phyloP scores from a whole-genome alignment of 2,113 vertebrate species.

The Bungarus multicinctus region DNA sequence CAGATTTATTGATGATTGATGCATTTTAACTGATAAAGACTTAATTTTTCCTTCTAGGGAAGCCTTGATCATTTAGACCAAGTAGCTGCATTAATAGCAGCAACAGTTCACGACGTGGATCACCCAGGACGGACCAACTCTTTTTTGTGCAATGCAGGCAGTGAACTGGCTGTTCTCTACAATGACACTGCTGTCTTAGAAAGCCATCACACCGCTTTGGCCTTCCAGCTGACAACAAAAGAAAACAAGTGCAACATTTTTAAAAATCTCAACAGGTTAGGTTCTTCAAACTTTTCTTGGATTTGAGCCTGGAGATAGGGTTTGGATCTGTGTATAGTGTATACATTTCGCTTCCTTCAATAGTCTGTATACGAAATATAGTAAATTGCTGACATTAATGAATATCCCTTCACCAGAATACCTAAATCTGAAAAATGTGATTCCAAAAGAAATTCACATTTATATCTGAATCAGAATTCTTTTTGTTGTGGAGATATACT shows the following conservation, averaged over 20 bases:
- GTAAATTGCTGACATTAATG: neutral
- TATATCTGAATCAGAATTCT: neutral
- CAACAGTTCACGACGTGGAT: conserved; percentile 91
- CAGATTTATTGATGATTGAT: neutral
- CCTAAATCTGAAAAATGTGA: neutral
- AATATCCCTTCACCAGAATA: neutral
- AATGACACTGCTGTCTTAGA: conserved; percentile 94
- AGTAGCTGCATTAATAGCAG: conserved; percentile 91
- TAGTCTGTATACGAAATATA: neutral
- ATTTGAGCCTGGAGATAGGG: neutral
- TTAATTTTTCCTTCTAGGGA: conserved; percentile 65
- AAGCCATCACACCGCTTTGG: conserved; percentile 92
- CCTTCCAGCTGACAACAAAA: conserved; percentile 90
- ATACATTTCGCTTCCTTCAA: too few species aligned
- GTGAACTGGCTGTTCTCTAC: conserved; percentile 92
- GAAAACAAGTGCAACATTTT: conserved; percentile 95
- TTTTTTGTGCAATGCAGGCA: conserved; percentile 93
- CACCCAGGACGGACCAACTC: conserved; percentile 95
- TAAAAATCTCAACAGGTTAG: conserved; percentile 91
- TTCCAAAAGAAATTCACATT: neutral
- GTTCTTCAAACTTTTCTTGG: neutral
- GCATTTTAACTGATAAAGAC: neutral
- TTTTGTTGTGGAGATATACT: neutral
- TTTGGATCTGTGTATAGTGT: too few species aligned
- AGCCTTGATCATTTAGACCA: conserved; percentile 91